phyloP scores from a whole-genome alignment of 2,888 invertebrate species.

The Diarsia rubi region DNA sequence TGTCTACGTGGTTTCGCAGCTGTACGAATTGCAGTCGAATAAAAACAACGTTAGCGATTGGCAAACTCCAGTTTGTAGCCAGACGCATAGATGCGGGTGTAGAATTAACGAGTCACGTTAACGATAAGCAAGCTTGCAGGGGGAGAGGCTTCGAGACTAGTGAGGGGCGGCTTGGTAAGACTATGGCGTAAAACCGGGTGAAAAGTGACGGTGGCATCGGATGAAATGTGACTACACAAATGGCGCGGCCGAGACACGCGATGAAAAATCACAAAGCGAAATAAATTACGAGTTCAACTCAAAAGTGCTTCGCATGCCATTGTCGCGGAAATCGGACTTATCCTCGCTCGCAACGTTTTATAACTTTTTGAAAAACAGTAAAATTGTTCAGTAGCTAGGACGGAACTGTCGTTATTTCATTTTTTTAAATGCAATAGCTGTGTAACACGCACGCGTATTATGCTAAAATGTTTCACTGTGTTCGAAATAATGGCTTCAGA shows the following conservation, averaged over 20 bases:
- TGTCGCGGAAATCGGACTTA: conserved; percentile 68
- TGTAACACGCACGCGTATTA: conserved; percentile 39
- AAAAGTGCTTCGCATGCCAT: conserved; percentile 71
- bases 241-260: conserved; percentile 73
- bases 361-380: conserved; percentile 58
- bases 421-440: conserved; percentile 52
- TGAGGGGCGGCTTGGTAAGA: conserved; percentile 30
- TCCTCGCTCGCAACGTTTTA: conserved; percentile 55
- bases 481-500: conserved; percentile 35
- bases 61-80: conserved; percentile 73
- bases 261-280: conserved; percentile 82
- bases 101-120: conserved; percentile 72
- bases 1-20: conserved; percentile 15
- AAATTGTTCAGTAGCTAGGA: conserved; percentile 39
- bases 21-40: conserved; percentile 66
- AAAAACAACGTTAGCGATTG: conserved; percentile 71
- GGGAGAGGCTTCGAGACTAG: conserved; percentile 6
- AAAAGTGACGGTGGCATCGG: conserved; percentile 70
- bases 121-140: conserved; percentile 71
- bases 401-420: conserved; percentile 51
- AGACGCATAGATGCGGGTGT: conserved; percentile 72
- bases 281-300: conserved; percentile 78
- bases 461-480: conserved; percentile 30
- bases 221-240: conserved; percentile 77
- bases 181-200: conserved; percentile 67